Percentiles rank a stretch among this genome's conserved stretches.
phyloP scores from a whole-genome alignment of 1,140 invertebrate genomes.

The Trichonephila inaurata region DNA sequence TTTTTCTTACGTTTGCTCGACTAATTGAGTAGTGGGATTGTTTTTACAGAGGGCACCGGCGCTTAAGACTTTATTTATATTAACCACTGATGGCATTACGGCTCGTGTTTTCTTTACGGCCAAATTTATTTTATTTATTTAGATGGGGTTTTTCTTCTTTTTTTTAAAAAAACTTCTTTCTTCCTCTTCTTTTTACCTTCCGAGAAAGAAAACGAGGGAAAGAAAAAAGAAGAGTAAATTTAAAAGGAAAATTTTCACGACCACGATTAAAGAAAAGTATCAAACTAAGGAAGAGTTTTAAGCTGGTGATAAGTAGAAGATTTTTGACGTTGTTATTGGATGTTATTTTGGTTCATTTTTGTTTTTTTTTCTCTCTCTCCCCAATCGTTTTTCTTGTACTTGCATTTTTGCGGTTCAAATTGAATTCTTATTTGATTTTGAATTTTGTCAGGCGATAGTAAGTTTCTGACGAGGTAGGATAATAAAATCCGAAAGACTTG shows the following conservation, averaged over 20 bases:
- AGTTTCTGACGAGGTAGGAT: conserved; percentile 20
- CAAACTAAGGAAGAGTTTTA: conserved; percentile 68
- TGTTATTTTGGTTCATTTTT: conserved; percentile 70
- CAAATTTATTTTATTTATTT: conserved; percentile 76
- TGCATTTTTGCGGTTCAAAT: conserved; percentile 62
- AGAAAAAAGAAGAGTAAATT: conserved; percentile 56
- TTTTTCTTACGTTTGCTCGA: conserved; percentile 74
- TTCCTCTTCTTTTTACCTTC: conserved; percentile 8
- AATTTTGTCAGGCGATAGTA: conserved; percentile 39
- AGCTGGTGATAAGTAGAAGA: conserved; percentile 57
- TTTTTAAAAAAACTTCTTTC: not conserved
- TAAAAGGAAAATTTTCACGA: conserved; percentile 69
- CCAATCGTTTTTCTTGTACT: conserved; percentile 42
- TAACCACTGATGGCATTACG: conserved; percentile 76
- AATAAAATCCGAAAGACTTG: conserved; percentile 46
- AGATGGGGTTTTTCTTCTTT: conserved; percentile 49
- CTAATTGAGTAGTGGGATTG: conserved; percentile 75
- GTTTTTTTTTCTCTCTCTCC: conserved; percentile 51
- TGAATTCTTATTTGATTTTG: conserved; percentile 52
- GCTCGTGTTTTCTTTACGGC: conserved; percentile 73
- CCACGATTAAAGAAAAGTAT: conserved; percentile 75
- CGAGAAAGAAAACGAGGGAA: conserved; percentile 21
- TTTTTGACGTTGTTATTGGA: conserved; percentile 74
- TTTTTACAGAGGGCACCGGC: conserved; percentile 72
- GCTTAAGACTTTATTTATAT: conserved; percentile 77